A percentile compares a stretch with the other conserved stretches of the same genome.
phyloP scores from a whole-genome alignment of 64 coral and sea anemone genomes.

The Platygyra sinensis region DNA sequence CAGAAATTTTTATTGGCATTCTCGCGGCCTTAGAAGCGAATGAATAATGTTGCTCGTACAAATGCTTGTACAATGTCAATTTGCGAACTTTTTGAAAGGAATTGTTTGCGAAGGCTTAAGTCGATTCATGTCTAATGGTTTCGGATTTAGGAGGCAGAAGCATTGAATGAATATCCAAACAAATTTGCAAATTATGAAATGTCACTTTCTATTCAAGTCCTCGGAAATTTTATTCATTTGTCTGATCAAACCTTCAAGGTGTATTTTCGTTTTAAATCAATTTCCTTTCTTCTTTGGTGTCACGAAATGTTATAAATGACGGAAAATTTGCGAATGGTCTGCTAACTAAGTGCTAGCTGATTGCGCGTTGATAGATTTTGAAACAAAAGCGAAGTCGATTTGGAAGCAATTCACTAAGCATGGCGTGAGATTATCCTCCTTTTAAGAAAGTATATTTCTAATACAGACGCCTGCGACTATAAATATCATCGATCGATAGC shows the following conservation, averaged over 20 bases:
- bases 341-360: slow-evolving; percentile 24
- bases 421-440: neutral
- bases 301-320: slow-evolving; percentile 8
- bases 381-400: slow-evolving; percentile 32
- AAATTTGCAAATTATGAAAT: slow-evolving; percentile 14
- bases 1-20: slow-evolving; percentile 28
- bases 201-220: slow-evolving; percentile 15
- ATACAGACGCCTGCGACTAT: neutral
- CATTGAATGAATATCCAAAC: neutral
- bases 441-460: neutral
- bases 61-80: slow-evolving; percentile 8
- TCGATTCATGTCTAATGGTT: slow-evolving; percentile 22
- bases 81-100: slow-evolving; percentile 7
- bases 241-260: neutral
- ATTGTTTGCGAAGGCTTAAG: slow-evolving; percentile 5
- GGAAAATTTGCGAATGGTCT: neutral
- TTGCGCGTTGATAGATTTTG: slow-evolving; percentile 16
- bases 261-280: neutral
- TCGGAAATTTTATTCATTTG: slow-evolving; percentile 22
- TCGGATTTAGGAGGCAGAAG: slow-evolving; percentile 1
- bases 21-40: neutral
- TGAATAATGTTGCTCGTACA: neutral
- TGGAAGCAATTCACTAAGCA: neutral
- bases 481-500: slow-evolving; percentile 27
- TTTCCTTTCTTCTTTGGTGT: neutral